phyloP scores from a whole-genome alignment of 2,888 invertebrate species.

The Drosophila yooni region DNA sequence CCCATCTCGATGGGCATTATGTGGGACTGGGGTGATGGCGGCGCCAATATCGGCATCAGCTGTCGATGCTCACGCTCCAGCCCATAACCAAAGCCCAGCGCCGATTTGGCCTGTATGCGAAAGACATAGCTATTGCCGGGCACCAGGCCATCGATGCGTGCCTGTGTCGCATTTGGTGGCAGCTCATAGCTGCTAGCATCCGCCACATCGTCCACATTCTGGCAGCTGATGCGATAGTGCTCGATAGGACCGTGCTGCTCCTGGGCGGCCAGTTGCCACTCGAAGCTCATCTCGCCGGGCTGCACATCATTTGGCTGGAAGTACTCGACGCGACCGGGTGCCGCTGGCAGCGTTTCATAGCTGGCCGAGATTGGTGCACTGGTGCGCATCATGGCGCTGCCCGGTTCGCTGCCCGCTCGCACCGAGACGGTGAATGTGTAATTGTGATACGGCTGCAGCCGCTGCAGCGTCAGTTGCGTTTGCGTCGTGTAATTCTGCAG shows the following conservation, averaged over 20 bases:
- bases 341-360: conserved; percentile 92
- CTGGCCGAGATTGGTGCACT: conserved; percentile 92
- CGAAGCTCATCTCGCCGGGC: conserved; percentile 92
- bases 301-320: conserved; percentile 92
- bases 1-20: conserved; percentile 91
- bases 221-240: conserved; percentile 92
- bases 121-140: conserved; percentile 94
- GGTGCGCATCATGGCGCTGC: conserved; percentile 87
- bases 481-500: conserved; percentile 90
- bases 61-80: conserved; percentile 90
- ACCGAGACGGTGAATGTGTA: conserved; percentile 96
- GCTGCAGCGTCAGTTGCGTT: conserved; percentile 89
- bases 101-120: conserved; percentile 93
- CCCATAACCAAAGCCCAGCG: conserved; percentile 92
- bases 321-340: conserved; percentile 91
- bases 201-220: conserved; percentile 87
- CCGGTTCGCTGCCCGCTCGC: conserved; percentile 88
- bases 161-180: conserved; percentile 88
- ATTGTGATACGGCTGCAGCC: conserved; percentile 92
- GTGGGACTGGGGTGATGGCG: conserved; percentile 89
- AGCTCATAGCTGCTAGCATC: conserved; percentile 88
- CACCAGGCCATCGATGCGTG: conserved; percentile 89
- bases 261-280: conserved; percentile 90
- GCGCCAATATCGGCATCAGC: conserved; percentile 93
- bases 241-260: conserved; percentile 93